phyloP scores from a whole-genome alignment of 2,113 vertebrate species.

The Charina bottae region DNA sequence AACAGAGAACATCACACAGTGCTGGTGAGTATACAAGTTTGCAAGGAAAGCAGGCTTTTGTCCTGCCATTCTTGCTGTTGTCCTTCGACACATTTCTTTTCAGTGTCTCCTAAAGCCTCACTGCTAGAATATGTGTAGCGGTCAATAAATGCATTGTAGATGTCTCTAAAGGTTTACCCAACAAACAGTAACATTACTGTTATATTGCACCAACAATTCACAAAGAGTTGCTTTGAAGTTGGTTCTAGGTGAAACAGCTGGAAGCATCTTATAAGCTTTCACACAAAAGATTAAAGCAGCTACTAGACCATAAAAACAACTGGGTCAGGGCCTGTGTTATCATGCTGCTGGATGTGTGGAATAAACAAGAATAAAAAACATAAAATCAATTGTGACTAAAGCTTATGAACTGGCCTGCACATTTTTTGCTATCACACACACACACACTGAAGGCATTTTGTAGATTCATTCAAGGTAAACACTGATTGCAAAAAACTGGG shows the following conservation, averaged over 20 bases:
- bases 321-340: constrained; percentile 28
- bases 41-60: neutral
- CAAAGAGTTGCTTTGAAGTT: constrained; percentile 38
- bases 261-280: constrained; percentile 49
- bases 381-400: neutral
- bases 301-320: constrained; percentile 25
- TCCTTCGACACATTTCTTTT: constrained; percentile 27
- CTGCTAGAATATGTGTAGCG: constrained; percentile 17
- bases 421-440: neutral
- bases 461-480: neutral
- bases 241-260: constrained; percentile 42
- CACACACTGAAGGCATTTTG: neutral
- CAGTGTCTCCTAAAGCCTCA: constrained; percentile 1
- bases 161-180: constrained; percentile 46
- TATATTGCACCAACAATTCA: constrained; percentile 22
- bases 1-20: constrained; percentile 10
- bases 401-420: neutral
- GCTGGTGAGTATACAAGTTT: constrained; percentile 2
- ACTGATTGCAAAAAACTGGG: neutral
- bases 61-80: constrained; percentile 10
- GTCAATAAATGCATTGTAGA: constrained; percentile 40
- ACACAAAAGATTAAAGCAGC: constrained; percentile 36
- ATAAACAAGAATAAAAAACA: constrained; percentile 20
- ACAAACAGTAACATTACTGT: constrained; percentile 46
- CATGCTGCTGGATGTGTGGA: constrained; percentile 5